A percentile compares a stretch with the other conserved stretches of the same genome.
These are phyloP conservation scores for Thalassaphorura encarpata DNA, from an alignment of 1,140 invertebrate genomes.

Conservation along the genomic window DNA sequence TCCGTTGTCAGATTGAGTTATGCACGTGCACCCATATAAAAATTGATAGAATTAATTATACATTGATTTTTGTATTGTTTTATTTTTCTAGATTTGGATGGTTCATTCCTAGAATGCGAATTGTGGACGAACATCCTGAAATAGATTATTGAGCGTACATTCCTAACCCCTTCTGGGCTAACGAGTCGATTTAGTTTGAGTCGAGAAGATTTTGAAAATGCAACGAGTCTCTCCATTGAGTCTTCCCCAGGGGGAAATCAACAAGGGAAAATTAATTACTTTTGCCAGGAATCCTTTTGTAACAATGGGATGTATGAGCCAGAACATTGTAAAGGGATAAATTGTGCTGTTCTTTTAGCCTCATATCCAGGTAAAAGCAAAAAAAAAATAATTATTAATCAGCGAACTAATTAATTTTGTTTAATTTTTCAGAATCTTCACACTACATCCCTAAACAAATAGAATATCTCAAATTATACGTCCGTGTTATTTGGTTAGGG, in stretches of 20 bases:
- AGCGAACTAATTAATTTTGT: neutral
- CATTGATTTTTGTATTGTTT: neutral
- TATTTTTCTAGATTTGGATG: slow-evolving; percentile 50
- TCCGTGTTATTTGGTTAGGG: slow-evolving; percentile 37
- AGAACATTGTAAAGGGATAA: slow-evolving; percentile 39
- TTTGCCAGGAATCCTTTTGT: slow-evolving; percentile 42
- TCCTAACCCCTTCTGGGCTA: slow-evolving; percentile 16
- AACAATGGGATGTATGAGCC: slow-evolving; percentile 49
- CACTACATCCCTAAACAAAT: slow-evolving; percentile 47
- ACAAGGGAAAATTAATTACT: slow-evolving; percentile 37
- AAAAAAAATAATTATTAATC: neutral
- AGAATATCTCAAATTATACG: slow-evolving; percentile 37
- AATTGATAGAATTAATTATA: neutral
- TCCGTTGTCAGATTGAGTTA: neutral
- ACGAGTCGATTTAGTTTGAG: slow-evolving; percentile 24
- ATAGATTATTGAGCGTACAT: slow-evolving; percentile 35
- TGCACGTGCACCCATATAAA: neutral
- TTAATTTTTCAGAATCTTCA: slow-evolving; percentile 36
- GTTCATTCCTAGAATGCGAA: slow-evolving; percentile 48
- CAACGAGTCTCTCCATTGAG: neutral
- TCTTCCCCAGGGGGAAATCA: slow-evolving; percentile 16
- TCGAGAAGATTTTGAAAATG: slow-evolving; percentile 6
- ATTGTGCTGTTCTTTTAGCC: slow-evolving; percentile 50
- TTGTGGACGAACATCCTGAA: slow-evolving; percentile 27
- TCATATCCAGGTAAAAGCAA: slow-evolving; percentile 40